These are phyloP conservation scores for Synchiropus splendidus DNA, from an alignment of 2,113 vertebrate genomes.

Conservation along the genomic window DNA sequence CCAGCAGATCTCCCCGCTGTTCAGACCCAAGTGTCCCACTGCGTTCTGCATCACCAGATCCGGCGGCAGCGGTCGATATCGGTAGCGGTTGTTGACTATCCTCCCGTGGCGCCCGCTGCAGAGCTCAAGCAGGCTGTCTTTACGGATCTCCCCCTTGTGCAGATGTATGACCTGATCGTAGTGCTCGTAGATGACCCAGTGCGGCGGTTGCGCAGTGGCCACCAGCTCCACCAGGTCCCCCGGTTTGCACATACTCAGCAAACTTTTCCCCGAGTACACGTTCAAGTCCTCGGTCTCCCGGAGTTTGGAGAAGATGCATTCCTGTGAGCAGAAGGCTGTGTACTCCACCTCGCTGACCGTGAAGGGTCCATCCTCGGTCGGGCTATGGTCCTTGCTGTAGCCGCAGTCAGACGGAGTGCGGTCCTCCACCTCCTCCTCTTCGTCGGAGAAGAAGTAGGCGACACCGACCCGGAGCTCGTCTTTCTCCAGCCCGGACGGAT, in stretches of 20 bases:
- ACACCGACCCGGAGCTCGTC: conserved; percentile 98
- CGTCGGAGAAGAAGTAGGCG: conserved; percentile 99
- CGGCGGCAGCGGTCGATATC: conserved; percentile 87
- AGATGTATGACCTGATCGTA: conserved; percentile 89
- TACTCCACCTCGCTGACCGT: conserved; percentile 88
- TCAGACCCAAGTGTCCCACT: conserved; percentile 86
- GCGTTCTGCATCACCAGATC: conserved; percentile 98
- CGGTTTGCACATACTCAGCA: conserved; percentile 89
- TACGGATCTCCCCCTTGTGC: conserved; percentile 92
- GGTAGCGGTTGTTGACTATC: conserved; percentile 94
- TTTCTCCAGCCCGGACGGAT: conserved; percentile 97
- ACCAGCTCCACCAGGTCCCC: conserved; percentile 95
- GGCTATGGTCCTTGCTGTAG: conserved; percentile 76
- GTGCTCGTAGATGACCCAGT: conserved; percentile 93
- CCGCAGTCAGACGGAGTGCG: conserved; percentile 87
- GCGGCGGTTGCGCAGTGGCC: conserved; percentile 76
- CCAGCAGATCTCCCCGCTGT: conserved; percentile 93
- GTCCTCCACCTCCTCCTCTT: conserved; percentile 96
- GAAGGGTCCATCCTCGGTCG: conserved; percentile 70
- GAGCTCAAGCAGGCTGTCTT: conserved; percentile 88
- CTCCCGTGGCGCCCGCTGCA: conserved; percentile 82
- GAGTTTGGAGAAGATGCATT: conserved; percentile 99
- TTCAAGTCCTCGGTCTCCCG: conserved; percentile 86
- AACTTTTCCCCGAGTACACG: conserved; percentile 79
- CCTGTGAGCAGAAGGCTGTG: conserved; percentile 93